Evolutionary conservation across 1,140 invertebrate genomes (phyloP), one percentile per base, ranked within the genome.

Genomic region (Megalopta genalis): DNA sequence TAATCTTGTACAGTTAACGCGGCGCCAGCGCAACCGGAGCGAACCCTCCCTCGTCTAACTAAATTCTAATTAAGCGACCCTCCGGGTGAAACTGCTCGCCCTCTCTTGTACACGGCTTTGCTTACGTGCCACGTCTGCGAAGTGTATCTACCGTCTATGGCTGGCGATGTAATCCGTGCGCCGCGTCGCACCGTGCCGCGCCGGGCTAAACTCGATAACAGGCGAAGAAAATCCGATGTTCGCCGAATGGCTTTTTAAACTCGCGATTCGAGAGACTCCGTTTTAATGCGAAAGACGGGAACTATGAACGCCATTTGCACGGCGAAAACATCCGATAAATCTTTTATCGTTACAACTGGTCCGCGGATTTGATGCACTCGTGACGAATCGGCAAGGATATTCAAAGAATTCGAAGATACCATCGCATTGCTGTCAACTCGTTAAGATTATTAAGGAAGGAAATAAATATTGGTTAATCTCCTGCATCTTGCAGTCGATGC

Each of bases 61-160:
- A 86, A 86, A 86, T 87, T 82, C 86, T 86, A 87, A 87, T 87
- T 87, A 87, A 87, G 79, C 84, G 80, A 80, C 79, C 82, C 80
- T 72, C 66, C 68, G 46, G 49, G 75, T 60, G 74, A 62, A 75
- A 78, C 74, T 52, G 67, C 46, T 78, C 80, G 23, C 25, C 16
- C 63, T 54, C 67, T 71, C 74, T 81, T 72, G 68, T 78, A 72
- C 73, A 76, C 63, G 67, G 65, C 75, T 78, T 72, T 52, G 75
- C 75, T 72, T 78, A 78, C 54, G 62, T 54, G 72, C 65, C 23
- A 42, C 64, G 72, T 73, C 64, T 69, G 72, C 65, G 14, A 72
- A 78, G 59, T 70, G 39, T 77, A 77, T 63, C 75, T 16, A 60
- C 46, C 62, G 39, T 77, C 67, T 77, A 63, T n/a, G 7, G 39